A percentile compares a stretch with the other conserved stretches of the same genome.
Conservation (phyloP, 2,888 invertebrate species). For the Erebia epiphron region DNA sequence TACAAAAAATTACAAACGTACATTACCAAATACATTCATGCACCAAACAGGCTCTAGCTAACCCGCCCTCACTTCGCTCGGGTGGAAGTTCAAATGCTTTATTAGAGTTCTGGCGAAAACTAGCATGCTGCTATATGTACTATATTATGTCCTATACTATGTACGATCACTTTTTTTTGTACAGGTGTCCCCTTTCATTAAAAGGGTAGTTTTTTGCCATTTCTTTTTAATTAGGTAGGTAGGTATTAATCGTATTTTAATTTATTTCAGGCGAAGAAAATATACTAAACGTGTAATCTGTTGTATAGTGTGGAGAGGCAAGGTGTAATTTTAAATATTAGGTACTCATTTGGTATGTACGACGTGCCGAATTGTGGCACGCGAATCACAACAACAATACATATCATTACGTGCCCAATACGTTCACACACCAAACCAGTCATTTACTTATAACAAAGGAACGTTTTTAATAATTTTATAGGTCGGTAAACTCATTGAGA, state of each 20-base stretch:
- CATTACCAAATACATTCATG: neutral
- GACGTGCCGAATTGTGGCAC: conserved; percentile 37
- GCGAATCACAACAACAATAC: conserved; percentile 34
- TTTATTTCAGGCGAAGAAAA: neutral
- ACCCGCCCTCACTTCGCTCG: no score
- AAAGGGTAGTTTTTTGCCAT: no score
- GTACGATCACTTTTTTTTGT: no score
- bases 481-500: neutral
- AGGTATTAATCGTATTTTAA: no score
- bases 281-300: neutral
- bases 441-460: conserved; percentile 37
- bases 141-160: no score
- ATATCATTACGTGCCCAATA: conserved; percentile 24
- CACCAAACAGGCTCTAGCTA: neutral
- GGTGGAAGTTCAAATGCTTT: no score
- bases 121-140: no score
- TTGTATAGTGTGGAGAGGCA: neutral
- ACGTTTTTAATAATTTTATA: neutral
- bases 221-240: no score
- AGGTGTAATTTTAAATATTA: neutral
- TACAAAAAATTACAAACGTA: neutral
- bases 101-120: no score
- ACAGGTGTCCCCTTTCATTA: no score
- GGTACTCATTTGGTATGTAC: conserved; percentile 29
- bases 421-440: conserved; percentile 38